Conservation (phyloP, 2,113 vertebrate species). For the Barnardius zonarius region DNA sequence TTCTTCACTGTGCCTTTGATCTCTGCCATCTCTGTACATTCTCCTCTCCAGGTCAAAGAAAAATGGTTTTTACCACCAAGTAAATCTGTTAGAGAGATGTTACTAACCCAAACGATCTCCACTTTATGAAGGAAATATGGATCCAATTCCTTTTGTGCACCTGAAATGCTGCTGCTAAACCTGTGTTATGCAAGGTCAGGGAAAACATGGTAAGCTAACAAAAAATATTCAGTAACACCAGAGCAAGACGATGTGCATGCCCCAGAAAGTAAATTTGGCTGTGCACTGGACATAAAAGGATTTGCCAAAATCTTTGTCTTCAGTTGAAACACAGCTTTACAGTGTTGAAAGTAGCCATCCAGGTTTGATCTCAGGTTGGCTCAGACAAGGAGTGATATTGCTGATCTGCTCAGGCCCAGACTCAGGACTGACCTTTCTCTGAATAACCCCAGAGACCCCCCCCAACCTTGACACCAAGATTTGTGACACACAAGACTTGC, state of each 20-base stretch:
- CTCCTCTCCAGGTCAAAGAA: background rate
- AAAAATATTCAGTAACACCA: background rate
- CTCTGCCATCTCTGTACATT: background rate
- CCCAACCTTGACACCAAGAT: background rate
- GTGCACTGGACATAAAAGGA: background rate
- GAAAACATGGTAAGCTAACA: background rate
- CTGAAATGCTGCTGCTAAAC: conserved; percentile 8
- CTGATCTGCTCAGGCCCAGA: background rate
- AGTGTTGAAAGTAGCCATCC: fast-evolving
- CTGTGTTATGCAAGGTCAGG: background rate
- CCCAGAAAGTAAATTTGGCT: background rate
- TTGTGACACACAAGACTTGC: background rate
- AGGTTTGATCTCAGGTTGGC: background rate
- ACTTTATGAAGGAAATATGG: background rate
- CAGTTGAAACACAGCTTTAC: background rate
- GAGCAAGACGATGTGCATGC: background rate
- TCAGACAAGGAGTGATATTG: background rate
- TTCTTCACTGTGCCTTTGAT: background rate
- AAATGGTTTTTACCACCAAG: background rate
- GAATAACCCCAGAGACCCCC: background rate
- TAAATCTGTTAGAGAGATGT: background rate
- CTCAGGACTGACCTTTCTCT: background rate
- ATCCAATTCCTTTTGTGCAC: background rate
- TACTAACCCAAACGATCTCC: background rate
- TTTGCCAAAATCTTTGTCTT: background rate